Base-by-base conservation (phyloP, 1,140 invertebrate species). In the Pomacea maculata region DNA sequence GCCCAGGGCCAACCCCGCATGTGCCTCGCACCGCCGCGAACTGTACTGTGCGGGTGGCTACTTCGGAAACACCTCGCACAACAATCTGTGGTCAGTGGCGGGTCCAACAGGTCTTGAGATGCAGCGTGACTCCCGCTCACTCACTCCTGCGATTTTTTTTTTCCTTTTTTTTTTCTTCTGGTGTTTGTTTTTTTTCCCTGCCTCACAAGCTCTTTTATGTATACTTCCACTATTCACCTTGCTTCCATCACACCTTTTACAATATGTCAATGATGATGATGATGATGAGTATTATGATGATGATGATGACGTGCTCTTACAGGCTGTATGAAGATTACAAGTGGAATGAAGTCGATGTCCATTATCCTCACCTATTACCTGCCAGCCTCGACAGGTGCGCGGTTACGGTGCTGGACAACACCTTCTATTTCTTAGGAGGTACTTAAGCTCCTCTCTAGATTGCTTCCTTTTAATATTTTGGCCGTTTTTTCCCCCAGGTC, bases 361-460 rank as follows among this genome's bases (percentile, higher is more conserved):
- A 83, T 57, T 87, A 85, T 65, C 87, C 86, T 17, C 86, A 87
- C 70, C 71, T 76, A 61, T 79, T 87, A 15, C 83, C 85, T 3
- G 25, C 64, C 25, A 61, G 34, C 64, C 57, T 86, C 19, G 84
- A 87, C 72, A 85, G 83, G 78, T 84, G 82, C 57, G 68, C 79
- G 15, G 76, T 86, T 55, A 75, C 82, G 6, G 82, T 80, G 2
- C 75, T 82, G 7, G 83, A 84, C 11, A 79, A 84, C 65, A 82
- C 82, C 19, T 78, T 87, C 61, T 87, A 86, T 71, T 85, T 86
- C 57, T 75, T 86, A 10, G 86, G 86, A 82, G 86, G 86, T 87
- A 75, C 81, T 45, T 2, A 45, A 45, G 34, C 34, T 1, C 34
- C 34, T 45, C 34, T 6, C 34, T 45, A 68, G 61, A 71, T 1